phyloP scores from a whole-genome alignment of 1,140 invertebrate species.

The Lethocerus indicus region DNA sequence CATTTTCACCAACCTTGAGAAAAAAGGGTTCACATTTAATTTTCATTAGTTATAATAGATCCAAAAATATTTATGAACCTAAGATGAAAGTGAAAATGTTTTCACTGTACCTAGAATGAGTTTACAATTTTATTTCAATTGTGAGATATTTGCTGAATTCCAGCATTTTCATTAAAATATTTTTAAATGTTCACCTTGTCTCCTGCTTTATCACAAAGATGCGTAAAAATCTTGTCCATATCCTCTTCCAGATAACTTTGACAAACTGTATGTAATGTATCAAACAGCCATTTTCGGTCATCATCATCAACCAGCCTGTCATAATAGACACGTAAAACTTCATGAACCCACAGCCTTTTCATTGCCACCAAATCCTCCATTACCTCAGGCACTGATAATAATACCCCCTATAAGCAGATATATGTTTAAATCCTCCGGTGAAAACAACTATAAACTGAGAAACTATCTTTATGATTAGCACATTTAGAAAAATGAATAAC shows the following conservation, averaged over 20 bases:
- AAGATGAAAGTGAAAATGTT: too few relatives aligned
- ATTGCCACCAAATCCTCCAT: slow-evolving; percentile 74
- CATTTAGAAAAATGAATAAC: background rate
- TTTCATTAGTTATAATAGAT: too few relatives aligned
- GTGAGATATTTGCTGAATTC: too few relatives aligned
- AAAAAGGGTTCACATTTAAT: too few relatives aligned
- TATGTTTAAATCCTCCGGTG: background rate
- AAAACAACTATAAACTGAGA: background rate
- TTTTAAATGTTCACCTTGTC: background rate
- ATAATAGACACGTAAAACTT: slow-evolving; percentile 83
- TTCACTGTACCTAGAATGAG: too few relatives aligned
- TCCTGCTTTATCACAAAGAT: slow-evolving; percentile 12
- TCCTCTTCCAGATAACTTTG: slow-evolving; percentile 29
- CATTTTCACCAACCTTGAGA: slow-evolving; percentile 48
- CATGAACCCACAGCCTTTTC: slow-evolving; percentile 88
- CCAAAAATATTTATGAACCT: too few relatives aligned
- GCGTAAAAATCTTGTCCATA: slow-evolving; percentile 31
- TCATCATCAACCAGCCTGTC: slow-evolving; percentile 73
- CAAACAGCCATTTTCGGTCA: slow-evolving; percentile 71
- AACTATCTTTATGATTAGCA: too few relatives aligned
- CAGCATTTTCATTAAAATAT: too few relatives aligned
- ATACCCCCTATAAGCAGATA: slow-evolving; percentile 47
- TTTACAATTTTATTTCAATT: too few relatives aligned
- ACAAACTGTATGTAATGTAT: slow-evolving; percentile 26
- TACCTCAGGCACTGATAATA: slow-evolving; percentile 82